Evolutionary conservation across 2,888 invertebrate species (phyloP), one percentile per base, ranked within the genome.

Genomic region (Willowsia nigromaculata): DNA sequence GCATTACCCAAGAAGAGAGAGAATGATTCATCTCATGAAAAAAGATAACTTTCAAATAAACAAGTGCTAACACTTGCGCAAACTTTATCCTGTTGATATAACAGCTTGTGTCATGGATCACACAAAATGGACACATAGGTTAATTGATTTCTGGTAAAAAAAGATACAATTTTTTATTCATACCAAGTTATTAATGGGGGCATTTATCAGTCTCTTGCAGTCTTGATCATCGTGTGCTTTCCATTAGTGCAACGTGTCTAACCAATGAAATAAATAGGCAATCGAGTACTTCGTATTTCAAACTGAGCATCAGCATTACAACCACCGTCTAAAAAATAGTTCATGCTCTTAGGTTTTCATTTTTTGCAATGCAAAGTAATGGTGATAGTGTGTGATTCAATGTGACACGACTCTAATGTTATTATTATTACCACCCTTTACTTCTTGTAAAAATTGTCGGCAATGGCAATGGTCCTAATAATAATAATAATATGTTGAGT

Each of bases 71-170:
- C 53, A 81, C 59, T 81, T 81, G 62, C 59, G 62, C 81, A 81
- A 81, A 81, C 62, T 81, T 74, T 78, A 33, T 56, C 25, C 22
- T 15, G 43, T 13, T 40, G 59, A 81, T 40, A 43, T 81, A n/a
- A 71, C 43, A 71, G 56, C 56, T 71, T 71, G 53, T 74, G 85
- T 59, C 74, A 76, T 59, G 76, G 62, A 85, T 85, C 56, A 85
- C 13, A 30, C n/a, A 62, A 71, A 40, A 30, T 56, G 47, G 74
- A 76, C 85, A 56, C 85, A 85, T 76, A 76, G 85, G 85, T 85
- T 85, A 85, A 85, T 85, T 76, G 85, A 85, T 85, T 85, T 85
- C 56, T 68, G 30, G 47, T 25, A 27, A 76, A 76, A 76, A 50
- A 76, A 15, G 6, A 53, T 76, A 47, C 47, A n/a, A n/a, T 76